phyloP scores from a whole-genome alignment of 92 coral and sea anemone species.

The Desmophyllum pertusum region DNA sequence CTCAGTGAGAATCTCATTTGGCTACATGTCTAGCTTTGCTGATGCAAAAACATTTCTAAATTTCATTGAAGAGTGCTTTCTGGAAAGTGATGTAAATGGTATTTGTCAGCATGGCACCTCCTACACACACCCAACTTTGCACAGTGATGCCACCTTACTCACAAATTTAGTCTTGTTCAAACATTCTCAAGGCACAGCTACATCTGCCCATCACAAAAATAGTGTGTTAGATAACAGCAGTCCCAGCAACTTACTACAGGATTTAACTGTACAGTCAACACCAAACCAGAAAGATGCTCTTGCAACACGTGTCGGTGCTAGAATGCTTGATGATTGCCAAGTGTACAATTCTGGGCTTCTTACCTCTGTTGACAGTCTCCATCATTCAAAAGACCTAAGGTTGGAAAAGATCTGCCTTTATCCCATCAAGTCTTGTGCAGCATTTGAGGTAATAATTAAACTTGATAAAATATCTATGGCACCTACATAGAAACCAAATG shows the following conservation, averaged over 20 bases:
- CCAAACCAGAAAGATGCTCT: not conserved
- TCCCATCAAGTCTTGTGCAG: conserved; percentile 98
- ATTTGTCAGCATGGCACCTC: too few species aligned
- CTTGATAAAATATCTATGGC: too few species aligned
- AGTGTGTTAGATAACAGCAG: not conserved
- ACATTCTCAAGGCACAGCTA: not conserved
- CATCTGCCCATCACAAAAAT: not conserved
- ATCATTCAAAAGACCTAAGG: not conserved
- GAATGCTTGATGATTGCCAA: not conserved
- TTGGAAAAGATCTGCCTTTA: conserved; percentile 80
- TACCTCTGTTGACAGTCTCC: not conserved
- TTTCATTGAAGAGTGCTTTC: conserved; percentile 76
- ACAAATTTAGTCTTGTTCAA: not conserved
- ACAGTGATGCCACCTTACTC: not conserved
- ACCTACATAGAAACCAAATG: too few species aligned
- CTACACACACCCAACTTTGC: not conserved
- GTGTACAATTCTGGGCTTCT: not conserved
- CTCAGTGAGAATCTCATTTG: conserved; percentile 97
- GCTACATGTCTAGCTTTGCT: conserved; percentile 91
- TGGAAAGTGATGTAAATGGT: conserved; percentile 52
- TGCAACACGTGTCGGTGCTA: not conserved
- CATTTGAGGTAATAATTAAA: conserved; percentile 78
- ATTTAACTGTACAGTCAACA: not conserved
- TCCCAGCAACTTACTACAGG: not conserved
- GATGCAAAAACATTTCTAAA: conserved; percentile 83